Conservation (phyloP, 1,140 invertebrate species). For the Lepidurus couesii region DNA sequence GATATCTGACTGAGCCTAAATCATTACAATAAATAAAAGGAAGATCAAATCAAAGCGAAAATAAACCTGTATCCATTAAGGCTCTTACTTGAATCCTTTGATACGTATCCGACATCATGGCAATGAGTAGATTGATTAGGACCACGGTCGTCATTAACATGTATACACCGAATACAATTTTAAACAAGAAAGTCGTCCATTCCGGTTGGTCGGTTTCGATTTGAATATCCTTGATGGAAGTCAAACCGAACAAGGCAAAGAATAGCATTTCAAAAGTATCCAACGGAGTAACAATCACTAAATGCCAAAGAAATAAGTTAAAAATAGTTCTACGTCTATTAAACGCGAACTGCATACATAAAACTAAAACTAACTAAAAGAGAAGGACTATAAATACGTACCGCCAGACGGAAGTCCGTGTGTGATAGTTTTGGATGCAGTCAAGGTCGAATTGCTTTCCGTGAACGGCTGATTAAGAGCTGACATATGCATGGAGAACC, state of each 20-base stretch:
- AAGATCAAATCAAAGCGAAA: constrained; percentile 8
- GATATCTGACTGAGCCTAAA: constrained; percentile 95
- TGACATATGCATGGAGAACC: constrained; percentile 96
- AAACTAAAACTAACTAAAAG: background rate
- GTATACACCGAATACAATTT: constrained; percentile 84
- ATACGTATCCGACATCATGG: constrained; percentile 99
- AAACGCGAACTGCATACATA: background rate
- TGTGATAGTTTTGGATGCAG: constrained; percentile 38
- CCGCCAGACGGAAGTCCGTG: constrained; percentile 55
- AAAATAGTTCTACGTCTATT: background rate
- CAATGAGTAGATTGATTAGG: constrained; percentile 96
- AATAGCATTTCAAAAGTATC: constrained; percentile 94
- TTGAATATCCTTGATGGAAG: constrained; percentile 64
- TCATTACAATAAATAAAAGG: constrained; percentile 28
- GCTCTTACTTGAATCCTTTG: constrained; percentile 82
- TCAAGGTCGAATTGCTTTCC: constrained; percentile 36
- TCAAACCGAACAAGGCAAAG: constrained; percentile 95
- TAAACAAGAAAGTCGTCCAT: constrained; percentile 44
- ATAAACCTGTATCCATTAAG: background rate
- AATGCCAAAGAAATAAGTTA: constrained; percentile 32
- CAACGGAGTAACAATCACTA: constrained; percentile 78
- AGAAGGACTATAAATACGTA: constrained; percentile 52
- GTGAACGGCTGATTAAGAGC: constrained; percentile 86
- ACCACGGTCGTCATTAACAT: constrained; percentile 96
- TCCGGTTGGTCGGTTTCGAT: constrained; percentile 48